Conservation (phyloP, 1,140 invertebrate species). For the Lordiphosa mommai region DNA sequence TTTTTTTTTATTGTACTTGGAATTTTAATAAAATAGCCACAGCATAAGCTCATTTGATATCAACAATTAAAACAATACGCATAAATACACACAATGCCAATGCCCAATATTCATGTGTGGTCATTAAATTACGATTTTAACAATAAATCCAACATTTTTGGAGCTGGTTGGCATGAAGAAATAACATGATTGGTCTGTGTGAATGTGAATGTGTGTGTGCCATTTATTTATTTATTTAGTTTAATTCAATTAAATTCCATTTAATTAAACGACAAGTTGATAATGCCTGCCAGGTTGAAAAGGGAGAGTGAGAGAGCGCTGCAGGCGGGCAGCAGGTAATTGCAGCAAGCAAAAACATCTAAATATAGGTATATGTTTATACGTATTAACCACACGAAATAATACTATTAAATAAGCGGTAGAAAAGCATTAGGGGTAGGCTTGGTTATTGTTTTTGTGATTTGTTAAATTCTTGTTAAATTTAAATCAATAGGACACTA, state of each 20-base stretch:
- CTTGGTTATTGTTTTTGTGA: too few relatives aligned
- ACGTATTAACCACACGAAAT: too few relatives aligned
- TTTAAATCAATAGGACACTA: too few relatives aligned
- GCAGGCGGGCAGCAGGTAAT: not conserved
- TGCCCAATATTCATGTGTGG: constrained; percentile 1
- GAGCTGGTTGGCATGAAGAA: constrained; percentile 25
- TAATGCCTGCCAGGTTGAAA: constrained; percentile 23
- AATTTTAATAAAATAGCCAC: constrained; percentile 67
- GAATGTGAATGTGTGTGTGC: not conserved
- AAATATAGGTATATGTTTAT: not conserved
- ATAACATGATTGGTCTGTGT: constrained; percentile 21
- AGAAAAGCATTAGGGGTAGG: too few relatives aligned
- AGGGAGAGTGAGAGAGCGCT: not conserved
- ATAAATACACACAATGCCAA: constrained; percentile 25
- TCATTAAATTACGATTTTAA: constrained; percentile 57
- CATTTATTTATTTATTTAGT: constrained; percentile 48
- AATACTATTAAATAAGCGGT: too few relatives aligned
- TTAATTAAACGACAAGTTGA: constrained; percentile 49
- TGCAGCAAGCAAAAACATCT: too few relatives aligned
- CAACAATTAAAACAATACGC: constrained; percentile 59
- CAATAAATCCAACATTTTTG: constrained; percentile 16
- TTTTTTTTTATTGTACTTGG: constrained; percentile 30
- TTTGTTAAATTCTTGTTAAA: too few relatives aligned
- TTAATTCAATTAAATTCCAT: constrained; percentile 64
- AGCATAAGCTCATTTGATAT: constrained; percentile 51